Evolutionary conservation across 2,888 invertebrate species (phyloP), one percentile per base, ranked within the genome.

Genomic region (Diabrotica balteata): DNA sequence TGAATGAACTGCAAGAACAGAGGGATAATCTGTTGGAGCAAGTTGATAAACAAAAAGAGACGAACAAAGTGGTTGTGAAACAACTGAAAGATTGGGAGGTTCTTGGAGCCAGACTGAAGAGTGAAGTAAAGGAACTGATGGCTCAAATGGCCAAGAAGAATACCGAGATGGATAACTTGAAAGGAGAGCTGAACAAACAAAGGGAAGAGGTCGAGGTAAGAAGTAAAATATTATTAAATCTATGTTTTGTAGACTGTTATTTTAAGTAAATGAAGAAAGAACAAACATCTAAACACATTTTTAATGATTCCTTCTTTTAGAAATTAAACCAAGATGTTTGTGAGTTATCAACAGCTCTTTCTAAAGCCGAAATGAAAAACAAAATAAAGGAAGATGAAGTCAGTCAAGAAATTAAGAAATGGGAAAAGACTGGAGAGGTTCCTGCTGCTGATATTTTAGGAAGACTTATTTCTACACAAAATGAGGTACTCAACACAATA

Each of bases 1-100:
- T 90, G 78, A 88, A 87, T 72, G 89, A 89, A 74, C 81, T 90
- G 67, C 89, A 90, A 80, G 87, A 89, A 66, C 88, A 91, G 79
- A 88, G 88, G 88, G 90, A 83, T 63, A 76, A 75, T 47, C 77
- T 81, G 59, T 77, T 78, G 11, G 82, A 81, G 53, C 83, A 84
- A 74, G 77, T 84, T 7, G 80, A 80, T 22, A 81, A 83, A 55
- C 84, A 84, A 70, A 81, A 82, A 52, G 83, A 84, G 60, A 82
- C 81, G 1, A 83, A 84, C 67, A 83, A 82, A 73, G 69, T 69
- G 8, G 73, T 72, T 7, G 83, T 80, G 9, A 82, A 81, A 67
- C 84, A 88, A 77, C 76, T 88, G 62, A 87, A 86, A 79, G 87
- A 87, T 76, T 86, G 87, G 83, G 87, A 88, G 75, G 81, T 85